Conservation (phyloP, 2,888 invertebrate species). For the Poecilobothrus nobilitatus region DNA sequence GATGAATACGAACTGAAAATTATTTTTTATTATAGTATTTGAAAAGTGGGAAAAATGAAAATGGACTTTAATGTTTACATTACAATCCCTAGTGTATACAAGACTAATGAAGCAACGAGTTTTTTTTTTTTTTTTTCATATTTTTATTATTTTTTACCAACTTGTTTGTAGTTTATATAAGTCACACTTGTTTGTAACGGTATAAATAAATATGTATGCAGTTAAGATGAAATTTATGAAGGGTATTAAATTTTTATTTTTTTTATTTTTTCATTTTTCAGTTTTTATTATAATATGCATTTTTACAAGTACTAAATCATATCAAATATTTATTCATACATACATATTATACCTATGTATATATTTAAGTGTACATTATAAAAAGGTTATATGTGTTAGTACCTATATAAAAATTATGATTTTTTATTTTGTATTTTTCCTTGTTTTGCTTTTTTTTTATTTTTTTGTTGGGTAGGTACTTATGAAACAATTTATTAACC, state of each 20-base stretch:
- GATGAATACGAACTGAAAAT: too few relatives aligned
- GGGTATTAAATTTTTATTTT: neutral
- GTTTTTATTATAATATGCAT: neutral
- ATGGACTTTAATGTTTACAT: conserved; percentile 3
- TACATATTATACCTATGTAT: too few relatives aligned
- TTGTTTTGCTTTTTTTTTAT: too few relatives aligned
- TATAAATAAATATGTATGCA: neutral
- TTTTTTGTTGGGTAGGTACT: too few relatives aligned
- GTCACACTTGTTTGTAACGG: conserved; percentile 3
- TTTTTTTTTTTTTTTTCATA: neutral
- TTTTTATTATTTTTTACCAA: neutral
- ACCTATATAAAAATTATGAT: too few relatives aligned
- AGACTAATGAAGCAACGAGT: neutral
- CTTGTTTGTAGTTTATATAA: conserved; percentile 1
- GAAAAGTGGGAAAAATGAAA: neutral
- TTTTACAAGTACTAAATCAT: too few relatives aligned
- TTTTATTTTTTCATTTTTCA: neutral
- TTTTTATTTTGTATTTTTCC: too few relatives aligned
- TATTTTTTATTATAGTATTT: too few relatives aligned
- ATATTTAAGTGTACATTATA: too few relatives aligned
- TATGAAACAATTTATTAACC: neutral
- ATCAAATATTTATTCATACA: too few relatives aligned
- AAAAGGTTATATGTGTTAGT: too few relatives aligned
- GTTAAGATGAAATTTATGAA: conserved; percentile 5
- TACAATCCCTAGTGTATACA: conserved; percentile 4